Conservation (phyloP, 2,797 vertebrate genomes). For the Eulemur mongoz region DNA sequence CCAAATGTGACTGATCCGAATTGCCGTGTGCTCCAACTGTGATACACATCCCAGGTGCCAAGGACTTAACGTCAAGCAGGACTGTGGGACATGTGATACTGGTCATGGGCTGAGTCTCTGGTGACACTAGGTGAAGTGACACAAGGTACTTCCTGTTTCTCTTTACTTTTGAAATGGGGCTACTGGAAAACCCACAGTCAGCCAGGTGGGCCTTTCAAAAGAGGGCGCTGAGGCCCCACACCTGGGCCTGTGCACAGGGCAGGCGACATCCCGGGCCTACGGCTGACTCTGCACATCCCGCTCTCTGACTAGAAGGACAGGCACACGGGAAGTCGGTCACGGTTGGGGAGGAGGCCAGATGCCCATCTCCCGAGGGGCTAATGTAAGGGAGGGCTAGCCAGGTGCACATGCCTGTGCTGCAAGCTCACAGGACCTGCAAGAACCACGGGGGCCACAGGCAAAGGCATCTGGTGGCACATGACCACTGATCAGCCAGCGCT, state of each 20-base stretch:
- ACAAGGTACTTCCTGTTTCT: background rate
- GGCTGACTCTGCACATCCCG: too few species aligned
- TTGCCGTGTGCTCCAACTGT: background rate
- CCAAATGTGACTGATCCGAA: background rate
- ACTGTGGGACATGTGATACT: background rate
- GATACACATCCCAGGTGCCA: background rate
- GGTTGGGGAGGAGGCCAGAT: background rate
- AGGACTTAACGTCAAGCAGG: background rate
- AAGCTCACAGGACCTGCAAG: background rate
- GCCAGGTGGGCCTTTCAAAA: too few species aligned
- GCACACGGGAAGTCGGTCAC: background rate
- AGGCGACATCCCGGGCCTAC: too few species aligned
- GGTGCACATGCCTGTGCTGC: background rate
- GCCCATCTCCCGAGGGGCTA: background rate
- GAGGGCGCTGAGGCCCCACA: too few species aligned
- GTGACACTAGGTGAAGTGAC: background rate
- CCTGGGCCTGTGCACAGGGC: too few species aligned
- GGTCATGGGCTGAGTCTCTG: background rate
- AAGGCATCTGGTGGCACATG: background rate
- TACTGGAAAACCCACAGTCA: background rate
- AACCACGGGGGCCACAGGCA: background rate
- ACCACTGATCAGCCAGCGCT: too few species aligned
- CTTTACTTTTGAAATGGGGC: background rate
- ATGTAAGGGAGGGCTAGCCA: rapidly evolving
- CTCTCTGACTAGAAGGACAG: background rate